Evolutionary conservation across 37 sponge, comb jelly and placozoan genomes (phyloP), one percentile per base, ranked within the genome.

Genomic region (Crambe crambe): DNA sequence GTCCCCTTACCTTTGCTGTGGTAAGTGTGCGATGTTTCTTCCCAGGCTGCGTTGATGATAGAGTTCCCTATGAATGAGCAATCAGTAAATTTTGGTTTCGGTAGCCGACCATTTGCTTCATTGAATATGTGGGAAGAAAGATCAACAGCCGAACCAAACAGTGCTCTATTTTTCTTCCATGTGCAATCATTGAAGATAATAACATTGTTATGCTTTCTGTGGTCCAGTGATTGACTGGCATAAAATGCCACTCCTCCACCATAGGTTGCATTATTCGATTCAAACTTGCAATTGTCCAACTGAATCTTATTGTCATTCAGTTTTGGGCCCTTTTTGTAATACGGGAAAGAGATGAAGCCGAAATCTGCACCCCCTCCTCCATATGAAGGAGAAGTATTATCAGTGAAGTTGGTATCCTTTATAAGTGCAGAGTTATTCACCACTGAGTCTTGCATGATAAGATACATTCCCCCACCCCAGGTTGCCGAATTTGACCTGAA

Each of bases 391-490:
- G 10, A 47, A 12, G 12, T 47, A 12, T 47, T 47, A 47, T 47
- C 12, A 15, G 51, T 47, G 12, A 47, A 47, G 51, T 47, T 47
- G 6, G 12, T 47, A 47, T 47, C 10, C 12, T 47, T 12, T 12
- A 47, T 15, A 47, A 15, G 6, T 47, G 12, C 51, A 15, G 12
- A 6, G 51, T 47, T 47, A 15, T 6, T 15, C 6, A 12, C 51
- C 12, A 12, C 10, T 15, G 12, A 47, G 12, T 47, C 51, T 47
- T 47, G 51, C 6, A 47, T 15, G 12, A 12, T 12, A 47, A 47
- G 6, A 47, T 47, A 15, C 12, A 47, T 47, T 20, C 85, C 90
- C 29, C 85, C 90, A 56, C 90, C 90, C 58, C 68, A 89, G 56
- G 75, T 68, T 10, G 90, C 90, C 36, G 22, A 32, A 25, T 89